Percentiles rank a stretch among this genome's conserved stretches.
Evolutionary conservation across 2,797 vertebrate genomes (phyloP).

Genomic region (Denticeps clupeoides): DNA sequence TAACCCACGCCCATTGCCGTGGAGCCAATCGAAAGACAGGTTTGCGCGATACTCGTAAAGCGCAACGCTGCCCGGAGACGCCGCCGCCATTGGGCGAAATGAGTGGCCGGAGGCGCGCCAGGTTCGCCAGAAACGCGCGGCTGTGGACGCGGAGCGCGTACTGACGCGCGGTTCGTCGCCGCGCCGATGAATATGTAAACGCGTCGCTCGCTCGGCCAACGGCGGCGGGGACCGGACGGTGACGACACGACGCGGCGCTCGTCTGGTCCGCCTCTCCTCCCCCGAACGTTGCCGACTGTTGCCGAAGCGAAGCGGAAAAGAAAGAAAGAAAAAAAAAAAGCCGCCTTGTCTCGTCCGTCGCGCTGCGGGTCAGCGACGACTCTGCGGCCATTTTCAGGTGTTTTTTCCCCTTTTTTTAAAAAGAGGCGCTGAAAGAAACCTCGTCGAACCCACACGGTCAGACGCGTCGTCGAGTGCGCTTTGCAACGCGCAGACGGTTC

Average conservation of each 20-base stretch:
- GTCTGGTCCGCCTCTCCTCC: constrained; percentile 48
- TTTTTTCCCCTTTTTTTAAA: constrained; percentile 26
- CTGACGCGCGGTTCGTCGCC: constrained; percentile 35
- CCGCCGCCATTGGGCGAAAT: too few relatives aligned
- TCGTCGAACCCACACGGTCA: constrained; percentile 19
- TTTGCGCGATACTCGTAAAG: too few relatives aligned
- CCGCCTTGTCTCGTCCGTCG: constrained; percentile 57
- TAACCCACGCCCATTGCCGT: constrained; percentile 41
- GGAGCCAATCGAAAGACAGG: too few relatives aligned
- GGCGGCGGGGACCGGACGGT: not conserved
- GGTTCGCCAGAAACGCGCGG: constrained; percentile 28
- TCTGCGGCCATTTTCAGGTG: constrained; percentile 37
- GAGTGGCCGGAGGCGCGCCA: too few relatives aligned
- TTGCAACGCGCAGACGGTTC: constrained; percentile 4
- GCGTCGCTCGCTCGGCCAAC: constrained; percentile 36
- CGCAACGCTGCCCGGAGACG: too few relatives aligned
- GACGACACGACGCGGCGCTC: constrained; percentile 43
- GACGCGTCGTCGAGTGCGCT: constrained; percentile 23
- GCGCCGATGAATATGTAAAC: constrained; percentile 44
- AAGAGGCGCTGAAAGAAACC: constrained; percentile 9
- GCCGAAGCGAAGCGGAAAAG: constrained; percentile 72
- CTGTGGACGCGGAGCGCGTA: not conserved
- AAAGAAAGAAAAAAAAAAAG: constrained; percentile 74
- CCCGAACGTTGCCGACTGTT: constrained; percentile 58
- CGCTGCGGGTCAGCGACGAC: constrained; percentile 64